Percentiles rank a stretch among this genome's conserved stretches.
Evolutionary conservation across 2,888 invertebrate species (phyloP).

Genomic region (Dicyrtoma fusca): DNA sequence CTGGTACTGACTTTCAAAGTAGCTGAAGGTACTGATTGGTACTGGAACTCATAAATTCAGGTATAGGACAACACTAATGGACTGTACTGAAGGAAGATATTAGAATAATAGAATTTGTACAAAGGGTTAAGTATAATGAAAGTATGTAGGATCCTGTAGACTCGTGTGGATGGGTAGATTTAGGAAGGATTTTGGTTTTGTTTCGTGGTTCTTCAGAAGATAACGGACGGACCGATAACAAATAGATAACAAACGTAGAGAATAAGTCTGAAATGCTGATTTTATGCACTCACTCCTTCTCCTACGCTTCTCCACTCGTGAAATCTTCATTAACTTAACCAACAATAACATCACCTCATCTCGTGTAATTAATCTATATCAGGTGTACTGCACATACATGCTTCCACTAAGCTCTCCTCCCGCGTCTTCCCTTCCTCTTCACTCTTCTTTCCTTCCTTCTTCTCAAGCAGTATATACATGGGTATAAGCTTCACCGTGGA

Average conservation of each 20-base stretch:
- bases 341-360: slow-evolving; percentile 37
- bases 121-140: too few relatives aligned
- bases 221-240: slow-evolving; percentile 31
- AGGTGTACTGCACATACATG: not conserved
- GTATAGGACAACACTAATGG: too few relatives aligned
- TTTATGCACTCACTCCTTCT: slow-evolving; percentile 35
- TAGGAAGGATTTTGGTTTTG: too few relatives aligned
- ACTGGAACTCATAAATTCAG: too few relatives aligned
- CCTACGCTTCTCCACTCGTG: slow-evolving; percentile 35
- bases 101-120: too few relatives aligned
- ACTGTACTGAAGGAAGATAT: too few relatives aligned
- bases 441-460: too few relatives aligned
- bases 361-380: slow-evolving; percentile 37
- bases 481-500: too few relatives aligned
- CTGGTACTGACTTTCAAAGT: too few relatives aligned
- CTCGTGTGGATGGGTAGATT: too few relatives aligned
- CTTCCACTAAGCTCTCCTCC: not conserved
- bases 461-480: not conserved
- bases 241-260: slow-evolving; percentile 40
- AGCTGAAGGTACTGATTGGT: too few relatives aligned
- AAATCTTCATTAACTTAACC: slow-evolving; percentile 36
- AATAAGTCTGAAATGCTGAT: slow-evolving; percentile 41
- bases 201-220: not conserved
- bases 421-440: not conserved
- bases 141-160: too few relatives aligned